A percentile compares a stretch with the other conserved stretches of the same genome.
Conservation (phyloP, 1,140 invertebrate species). For the Halesus radiatus region DNA sequence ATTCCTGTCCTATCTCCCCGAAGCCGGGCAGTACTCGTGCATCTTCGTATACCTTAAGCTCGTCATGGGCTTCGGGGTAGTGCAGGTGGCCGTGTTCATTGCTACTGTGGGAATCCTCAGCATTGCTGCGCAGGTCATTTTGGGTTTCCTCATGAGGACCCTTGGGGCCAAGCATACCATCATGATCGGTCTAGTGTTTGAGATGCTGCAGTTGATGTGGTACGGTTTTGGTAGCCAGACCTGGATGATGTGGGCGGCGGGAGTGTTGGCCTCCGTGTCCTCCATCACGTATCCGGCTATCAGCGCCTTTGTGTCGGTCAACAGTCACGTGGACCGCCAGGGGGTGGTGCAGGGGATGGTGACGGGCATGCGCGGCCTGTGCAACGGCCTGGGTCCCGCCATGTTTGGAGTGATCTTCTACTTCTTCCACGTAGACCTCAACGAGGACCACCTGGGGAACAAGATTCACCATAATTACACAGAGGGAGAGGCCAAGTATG, state of each 20-base stretch:
- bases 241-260: slow-evolving; percentile 99
- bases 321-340: slow-evolving; percentile 96
- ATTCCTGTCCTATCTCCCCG: slow-evolving; percentile 98
- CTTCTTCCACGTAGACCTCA: slow-evolving; percentile 97
- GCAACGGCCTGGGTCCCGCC: slow-evolving; percentile 93
- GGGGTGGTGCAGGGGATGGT: slow-evolving; percentile 99
- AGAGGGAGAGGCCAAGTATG: slow-evolving; percentile 62
- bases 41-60: slow-evolving; percentile 99
- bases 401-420: slow-evolving; percentile 99
- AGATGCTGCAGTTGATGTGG: slow-evolving; percentile 97
- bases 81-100: slow-evolving; percentile 97
- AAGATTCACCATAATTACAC: slow-evolving; percentile 59
- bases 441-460: slow-evolving; percentile 74
- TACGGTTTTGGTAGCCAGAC: slow-evolving; percentile 87
- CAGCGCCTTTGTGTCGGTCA: slow-evolving; percentile 97
- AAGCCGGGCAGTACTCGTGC: slow-evolving; percentile 98
- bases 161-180: slow-evolving; percentile 97
- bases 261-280: slow-evolving; percentile 94
- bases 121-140: slow-evolving; percentile 93
- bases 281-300: slow-evolving; percentile 99
- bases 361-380: slow-evolving; percentile 94
- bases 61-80: slow-evolving; percentile 95
- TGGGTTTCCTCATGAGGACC: slow-evolving; percentile 87
- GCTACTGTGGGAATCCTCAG: slow-evolving; percentile 97
- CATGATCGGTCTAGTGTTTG: slow-evolving; percentile 95